Conservation (phyloP, 2,113 vertebrate species). For the Coptodon rendalli region DNA sequence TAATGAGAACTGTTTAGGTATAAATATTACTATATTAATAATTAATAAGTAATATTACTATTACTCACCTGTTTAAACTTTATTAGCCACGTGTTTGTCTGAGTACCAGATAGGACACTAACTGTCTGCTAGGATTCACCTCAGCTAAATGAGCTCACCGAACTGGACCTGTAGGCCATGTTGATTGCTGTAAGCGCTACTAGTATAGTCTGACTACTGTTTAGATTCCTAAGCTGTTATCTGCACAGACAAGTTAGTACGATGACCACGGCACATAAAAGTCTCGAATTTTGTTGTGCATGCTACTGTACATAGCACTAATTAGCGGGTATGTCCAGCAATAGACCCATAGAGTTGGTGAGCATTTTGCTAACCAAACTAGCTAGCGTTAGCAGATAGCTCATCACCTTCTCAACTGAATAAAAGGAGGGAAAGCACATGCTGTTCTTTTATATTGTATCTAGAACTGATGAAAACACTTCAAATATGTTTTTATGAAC, state of each 20-base stretch:
- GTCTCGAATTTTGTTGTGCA: not conserved
- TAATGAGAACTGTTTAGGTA: not conserved
- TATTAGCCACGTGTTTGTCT: not conserved
- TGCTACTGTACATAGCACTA: not conserved
- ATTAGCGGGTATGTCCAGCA: not conserved
- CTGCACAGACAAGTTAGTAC: rapidly evolving
- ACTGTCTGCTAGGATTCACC: not conserved
- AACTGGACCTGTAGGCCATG: not conserved
- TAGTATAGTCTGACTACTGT: not conserved
- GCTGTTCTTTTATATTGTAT: not conserved
- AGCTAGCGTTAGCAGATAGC: not conserved
- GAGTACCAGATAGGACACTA: not conserved
- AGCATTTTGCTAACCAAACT: not conserved
- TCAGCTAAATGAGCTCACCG: not conserved
- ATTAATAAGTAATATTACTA: not conserved
- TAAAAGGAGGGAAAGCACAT: not conserved
- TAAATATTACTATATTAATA: not conserved
- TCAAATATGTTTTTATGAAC: rapidly evolving
- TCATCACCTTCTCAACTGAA: not conserved
- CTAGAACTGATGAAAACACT: not conserved
- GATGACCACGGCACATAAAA: rapidly evolving
- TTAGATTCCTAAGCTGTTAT: not conserved
- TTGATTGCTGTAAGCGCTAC: not conserved
- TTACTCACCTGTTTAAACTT: not conserved
- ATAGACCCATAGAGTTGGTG: not conserved